Evolutionary conservation across 2,797 vertebrate genomes (phyloP).

Genomic region (Coilia nasus): DNA sequence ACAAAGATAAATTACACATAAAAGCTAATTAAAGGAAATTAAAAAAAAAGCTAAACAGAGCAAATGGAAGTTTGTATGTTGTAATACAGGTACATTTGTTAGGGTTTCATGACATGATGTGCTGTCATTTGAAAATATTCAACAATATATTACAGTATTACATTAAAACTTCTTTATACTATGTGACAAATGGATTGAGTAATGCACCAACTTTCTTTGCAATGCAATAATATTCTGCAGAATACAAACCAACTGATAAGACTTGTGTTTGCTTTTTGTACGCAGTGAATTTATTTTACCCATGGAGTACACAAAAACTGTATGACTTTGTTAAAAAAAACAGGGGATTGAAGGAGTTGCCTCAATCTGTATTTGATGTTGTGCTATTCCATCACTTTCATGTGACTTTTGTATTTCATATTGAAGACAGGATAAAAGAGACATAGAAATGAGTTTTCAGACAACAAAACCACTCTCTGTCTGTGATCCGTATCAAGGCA

Average conservation of each 20-base stretch:
- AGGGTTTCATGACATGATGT: too few relatives aligned
- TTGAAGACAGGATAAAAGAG: slow-evolving; percentile 12
- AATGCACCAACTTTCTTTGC: not conserved
- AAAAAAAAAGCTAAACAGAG: not conserved
- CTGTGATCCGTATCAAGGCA: slow-evolving; percentile 16
- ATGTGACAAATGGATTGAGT: too few relatives aligned
- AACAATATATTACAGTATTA: too few relatives aligned
- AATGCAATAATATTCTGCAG: not conserved
- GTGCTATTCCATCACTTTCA: not conserved
- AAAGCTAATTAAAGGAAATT: too few relatives aligned
- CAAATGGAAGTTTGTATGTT: not conserved
- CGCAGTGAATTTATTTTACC: not conserved
- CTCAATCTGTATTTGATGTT: not conserved
- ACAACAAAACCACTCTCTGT: slow-evolving; percentile 6
- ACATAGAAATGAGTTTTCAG: slow-evolving; percentile 20
- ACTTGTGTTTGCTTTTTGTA: not conserved
- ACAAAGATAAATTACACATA: not conserved
- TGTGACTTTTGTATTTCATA: slow-evolving; percentile 17
- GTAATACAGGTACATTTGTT: too few relatives aligned
- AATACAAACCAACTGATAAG: not conserved
- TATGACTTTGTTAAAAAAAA: not conserved
- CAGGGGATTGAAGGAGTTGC: not conserved
- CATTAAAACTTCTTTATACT: too few relatives aligned
- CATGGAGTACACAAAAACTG: not conserved
- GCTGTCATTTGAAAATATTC: too few relatives aligned